Conservation (phyloP, 2,888 invertebrate species). For the Lamproptera curius region DNA sequence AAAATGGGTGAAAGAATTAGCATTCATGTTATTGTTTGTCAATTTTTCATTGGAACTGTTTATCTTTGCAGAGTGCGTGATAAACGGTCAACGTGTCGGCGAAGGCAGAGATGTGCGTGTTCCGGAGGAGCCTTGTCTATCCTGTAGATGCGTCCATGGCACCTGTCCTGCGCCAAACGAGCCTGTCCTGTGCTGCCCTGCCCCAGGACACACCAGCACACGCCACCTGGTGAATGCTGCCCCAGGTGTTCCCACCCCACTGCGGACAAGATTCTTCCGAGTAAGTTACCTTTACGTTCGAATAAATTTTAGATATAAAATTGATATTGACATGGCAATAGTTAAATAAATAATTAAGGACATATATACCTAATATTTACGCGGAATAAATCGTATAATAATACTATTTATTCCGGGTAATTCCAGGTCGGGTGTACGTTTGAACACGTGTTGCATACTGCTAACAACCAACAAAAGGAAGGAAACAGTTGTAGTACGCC, state of each 20-base stretch:
- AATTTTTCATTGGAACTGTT: no score
- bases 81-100: conserved; percentile 89
- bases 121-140: conserved; percentile 91
- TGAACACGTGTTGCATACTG: no score
- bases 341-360: no score
- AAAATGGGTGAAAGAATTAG: no score
- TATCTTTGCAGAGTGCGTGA: conserved; percentile 81
- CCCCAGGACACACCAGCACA: conserved; percentile 81
- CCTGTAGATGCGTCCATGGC: conserved; percentile 86
- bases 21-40: no score
- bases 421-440: no score
- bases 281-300: conserved; percentile 37
- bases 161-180: conserved; percentile 88
- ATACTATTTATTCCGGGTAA: no score
- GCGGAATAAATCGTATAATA: no score
- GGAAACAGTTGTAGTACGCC: no score
- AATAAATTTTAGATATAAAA: neutral
- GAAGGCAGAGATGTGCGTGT: conserved; percentile 89
- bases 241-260: conserved; percentile 70
- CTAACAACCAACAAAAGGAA: no score
- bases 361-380: no score
- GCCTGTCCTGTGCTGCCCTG: conserved; percentile 95
- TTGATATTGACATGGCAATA: no score
- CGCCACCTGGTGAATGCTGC: conserved; percentile 90
- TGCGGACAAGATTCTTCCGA: conserved; percentile 68